Base-by-base conservation (phyloP, 2,797 vertebrate genomes). In the Pangasius larnaudii region DNA sequence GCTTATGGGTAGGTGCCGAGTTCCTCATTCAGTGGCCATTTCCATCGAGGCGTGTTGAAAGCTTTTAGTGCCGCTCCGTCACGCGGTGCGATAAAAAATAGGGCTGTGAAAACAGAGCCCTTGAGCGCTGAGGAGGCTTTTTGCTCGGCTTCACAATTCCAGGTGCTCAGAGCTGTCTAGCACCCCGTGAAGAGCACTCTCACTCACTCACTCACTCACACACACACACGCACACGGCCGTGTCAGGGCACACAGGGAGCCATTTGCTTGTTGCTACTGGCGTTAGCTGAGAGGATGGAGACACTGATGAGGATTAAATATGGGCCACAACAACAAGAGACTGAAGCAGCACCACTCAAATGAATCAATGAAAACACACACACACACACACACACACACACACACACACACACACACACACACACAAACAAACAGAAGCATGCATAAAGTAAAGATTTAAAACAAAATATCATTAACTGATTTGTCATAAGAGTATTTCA, bases 221-320 rank as follows among this genome's bases (percentile, higher is more conserved):
- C 36, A 19, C 87, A 10, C 81, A 36, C 75, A 24, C 56, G 63
- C 77, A 85, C 88, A 79, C 71, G 59, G 92, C 95, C 94, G 94
- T 96, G 96, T 98, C 97, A 96, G 97, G 94, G 97, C 95, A 96
- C 94, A 95, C 95, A 97, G 96, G 98, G 97, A 98, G 97, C 97
- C 97, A 97, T 97, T 98, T 97, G 97, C 97, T 94, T 95, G 94
- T 95, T 96, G 96, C 97, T 96, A 94, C 96, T 96, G 94, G 96
- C 97, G 97, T 97, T 96, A 97, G 97, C 96, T 92, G 92, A 97
- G 96, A 95, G 95, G 95, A 97, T 97, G 92, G 95, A 94, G 89
- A 78, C 93, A 91, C 96, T 97, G 97, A 98, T 96, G 97, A 98
- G 97, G 95, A 97, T 97, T 98, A 96, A 97, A 97, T 97, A 95